Percentiles rank a stretch among this genome's conserved stretches.
phyloP scores from a whole-genome alignment of 2,113 vertebrate species.

The Pangasianodon gigas region DNA sequence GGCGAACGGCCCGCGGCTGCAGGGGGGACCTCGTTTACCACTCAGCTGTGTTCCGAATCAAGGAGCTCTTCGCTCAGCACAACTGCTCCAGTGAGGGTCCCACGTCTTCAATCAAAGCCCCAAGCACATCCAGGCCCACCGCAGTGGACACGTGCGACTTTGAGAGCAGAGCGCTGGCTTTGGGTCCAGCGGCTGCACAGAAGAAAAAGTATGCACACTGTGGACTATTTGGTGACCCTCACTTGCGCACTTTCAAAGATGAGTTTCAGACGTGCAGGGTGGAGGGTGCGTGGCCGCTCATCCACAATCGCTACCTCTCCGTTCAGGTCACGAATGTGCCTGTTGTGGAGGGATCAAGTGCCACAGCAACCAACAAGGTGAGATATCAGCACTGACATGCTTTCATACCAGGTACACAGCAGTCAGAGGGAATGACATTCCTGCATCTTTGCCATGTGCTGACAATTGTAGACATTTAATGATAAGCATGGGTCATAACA shows the following conservation, averaged over 20 bases:
- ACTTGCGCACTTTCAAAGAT: constrained; percentile 80
- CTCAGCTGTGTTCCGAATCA: constrained; percentile 78
- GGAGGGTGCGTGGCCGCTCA: constrained; percentile 82
- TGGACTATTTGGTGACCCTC: constrained; percentile 83
- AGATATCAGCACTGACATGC: constrained; percentile 14
- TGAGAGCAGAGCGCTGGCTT: constrained; percentile 64
- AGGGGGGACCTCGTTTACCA: constrained; percentile 81
- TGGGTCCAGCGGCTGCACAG: constrained; percentile 53
- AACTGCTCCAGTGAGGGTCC: constrained; percentile 83
- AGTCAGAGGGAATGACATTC: neutral
- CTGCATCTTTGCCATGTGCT: neutral
- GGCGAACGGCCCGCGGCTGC: constrained; percentile 75
- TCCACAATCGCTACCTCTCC: constrained; percentile 80
- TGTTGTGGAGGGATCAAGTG: constrained; percentile 77
- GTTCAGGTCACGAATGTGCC: constrained; percentile 85
- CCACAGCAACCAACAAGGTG: constrained; percentile 84
- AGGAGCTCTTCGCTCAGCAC: constrained; percentile 79
- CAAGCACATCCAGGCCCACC: constrained; percentile 67
- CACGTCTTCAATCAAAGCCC: constrained; percentile 71
- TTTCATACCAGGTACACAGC: neutral
- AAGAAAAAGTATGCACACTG: constrained; percentile 80
- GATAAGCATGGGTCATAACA: neutral
- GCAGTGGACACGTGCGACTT: constrained; percentile 75
- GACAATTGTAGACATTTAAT: neutral
- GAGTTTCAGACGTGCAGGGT: constrained; percentile 85